phyloP scores from a whole-genome alignment of 2,888 invertebrate genomes.

The Leptinotarsa peninsularis region DNA sequence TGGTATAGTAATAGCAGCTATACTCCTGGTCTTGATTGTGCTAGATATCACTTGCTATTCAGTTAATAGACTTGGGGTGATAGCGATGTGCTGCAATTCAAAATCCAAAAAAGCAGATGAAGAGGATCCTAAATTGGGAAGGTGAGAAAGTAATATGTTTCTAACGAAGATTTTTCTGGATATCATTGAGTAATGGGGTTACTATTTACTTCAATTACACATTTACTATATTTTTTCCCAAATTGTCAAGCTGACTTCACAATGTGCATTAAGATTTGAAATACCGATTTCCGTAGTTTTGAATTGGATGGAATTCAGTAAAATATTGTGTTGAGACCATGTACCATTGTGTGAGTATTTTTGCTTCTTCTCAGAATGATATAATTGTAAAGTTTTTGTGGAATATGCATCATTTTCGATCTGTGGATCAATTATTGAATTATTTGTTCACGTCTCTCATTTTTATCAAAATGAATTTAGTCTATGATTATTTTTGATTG shows the following conservation, averaged over 20 bases:
- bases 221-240: not conserved
- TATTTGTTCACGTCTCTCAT: no score
- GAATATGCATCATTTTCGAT: no score
- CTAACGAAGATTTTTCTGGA: not conserved
- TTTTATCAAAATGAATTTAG: no score
- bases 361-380: no score
- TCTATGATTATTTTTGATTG: no score
- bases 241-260: not conserved
- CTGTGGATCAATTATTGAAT: no score
- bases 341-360: no score
- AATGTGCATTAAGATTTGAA: not conserved
- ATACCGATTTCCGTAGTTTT: not conserved
- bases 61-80: conserved; percentile 75
- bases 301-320: not conserved
- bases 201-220: not conserved
- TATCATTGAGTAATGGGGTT: not conserved
- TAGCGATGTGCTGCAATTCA: conserved; percentile 76
- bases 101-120: conserved; percentile 79
- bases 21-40: conserved; percentile 82
- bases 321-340: not conserved
- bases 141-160: conserved; percentile 70
- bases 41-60: conserved; percentile 86
- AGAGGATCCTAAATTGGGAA: conserved; percentile 86
- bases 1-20: conserved; percentile 85
- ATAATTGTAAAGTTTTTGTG: no score